These are phyloP conservation scores for Oryzias celebensis DNA, from an alignment of 2,113 vertebrate genomes.

Conservation along the genomic window DNA sequence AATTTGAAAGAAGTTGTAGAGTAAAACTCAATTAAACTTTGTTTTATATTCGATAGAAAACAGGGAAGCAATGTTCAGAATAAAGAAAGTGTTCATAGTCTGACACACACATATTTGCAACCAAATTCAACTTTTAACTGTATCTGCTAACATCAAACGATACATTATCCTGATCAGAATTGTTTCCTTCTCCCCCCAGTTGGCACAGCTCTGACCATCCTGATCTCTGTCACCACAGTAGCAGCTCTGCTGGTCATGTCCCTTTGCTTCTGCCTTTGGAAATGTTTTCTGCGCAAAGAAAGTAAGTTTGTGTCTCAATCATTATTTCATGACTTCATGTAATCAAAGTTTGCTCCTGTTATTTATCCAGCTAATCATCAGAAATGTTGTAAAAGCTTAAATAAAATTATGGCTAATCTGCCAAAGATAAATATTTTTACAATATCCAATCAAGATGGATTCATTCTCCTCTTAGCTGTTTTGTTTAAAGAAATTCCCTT, in stretches of 20 bases:
- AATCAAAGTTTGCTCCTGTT: too few relatives aligned
- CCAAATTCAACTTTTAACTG: constrained; percentile 6
- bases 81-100: background rate
- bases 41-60: constrained; percentile 18
- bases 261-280: constrained; percentile 81
- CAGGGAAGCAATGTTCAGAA: background rate
- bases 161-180: constrained; percentile 5
- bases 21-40: constrained; percentile 14
- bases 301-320: constrained; percentile 47
- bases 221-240: constrained; percentile 80
- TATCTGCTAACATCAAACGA: constrained; percentile 1
- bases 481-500: too few relatives aligned
- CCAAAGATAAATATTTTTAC: background rate
- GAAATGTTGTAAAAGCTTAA: too few relatives aligned
- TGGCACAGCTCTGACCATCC: constrained; percentile 78
- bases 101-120: constrained; percentile 5
- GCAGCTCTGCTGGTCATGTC: constrained; percentile 78
- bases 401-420: too few relatives aligned
- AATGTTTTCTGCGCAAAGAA: constrained; percentile 79
- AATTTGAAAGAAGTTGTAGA: constrained; percentile 2
- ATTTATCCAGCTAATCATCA: too few relatives aligned
- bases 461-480: too few relatives aligned
- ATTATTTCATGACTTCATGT: too few relatives aligned
- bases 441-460: too few relatives aligned
- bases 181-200: constrained; percentile 53